Base-by-base conservation (phyloP, 2,888 invertebrate genomes). In the Ophion costatus region DNA sequence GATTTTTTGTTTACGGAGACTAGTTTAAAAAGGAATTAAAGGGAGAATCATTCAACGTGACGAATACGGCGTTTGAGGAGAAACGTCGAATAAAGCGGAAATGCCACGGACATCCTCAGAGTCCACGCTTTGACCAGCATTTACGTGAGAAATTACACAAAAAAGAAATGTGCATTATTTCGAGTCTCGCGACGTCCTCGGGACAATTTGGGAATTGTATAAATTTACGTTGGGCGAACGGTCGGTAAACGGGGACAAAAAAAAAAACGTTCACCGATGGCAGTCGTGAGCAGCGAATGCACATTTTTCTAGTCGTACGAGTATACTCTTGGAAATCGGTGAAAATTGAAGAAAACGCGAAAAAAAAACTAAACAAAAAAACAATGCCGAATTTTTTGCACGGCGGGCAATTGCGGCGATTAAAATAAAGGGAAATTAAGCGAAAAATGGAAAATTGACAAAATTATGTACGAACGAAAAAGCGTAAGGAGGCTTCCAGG, bases 271-370 rank as follows among this genome's bases (percentile, higher is more conserved):
- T 82, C 78, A 64, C 63, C 70, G 61, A 70, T 75, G 69, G 74
- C 79, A 84, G 80, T 73, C 82, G 66, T n/a, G 80, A 56, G 9
- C 75, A 63, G 81, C 70, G 85, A 83, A 71, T 84, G 83, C 78
- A 86, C 87, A 86, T 86, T 86, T 87, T 87, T 86, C 86, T 86
- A 88, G 86, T 88, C 88, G 87, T 86, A 85, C 74, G 83, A 88
- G 87, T 86, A 88, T 87, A 83, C 86, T 85, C 83, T 86, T 85
- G 80, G 73, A 86, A 86, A 83, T 51, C 42, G 71, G 75, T 81
- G 81, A 84, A 86, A 87, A 63, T 87, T 87, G 84, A 84, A 88
- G 84, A 9, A 33, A 71, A n/a, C n/a, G n/a, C n/a, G n/a, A n/a
- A n/a, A n/a, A n/a, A n/a, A n/a, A n/a, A n/a, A n/a, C n/a, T n/a